Base-by-base conservation (phyloP, 2,888 invertebrate genomes). In the Drosophila niveifrons region DNA sequence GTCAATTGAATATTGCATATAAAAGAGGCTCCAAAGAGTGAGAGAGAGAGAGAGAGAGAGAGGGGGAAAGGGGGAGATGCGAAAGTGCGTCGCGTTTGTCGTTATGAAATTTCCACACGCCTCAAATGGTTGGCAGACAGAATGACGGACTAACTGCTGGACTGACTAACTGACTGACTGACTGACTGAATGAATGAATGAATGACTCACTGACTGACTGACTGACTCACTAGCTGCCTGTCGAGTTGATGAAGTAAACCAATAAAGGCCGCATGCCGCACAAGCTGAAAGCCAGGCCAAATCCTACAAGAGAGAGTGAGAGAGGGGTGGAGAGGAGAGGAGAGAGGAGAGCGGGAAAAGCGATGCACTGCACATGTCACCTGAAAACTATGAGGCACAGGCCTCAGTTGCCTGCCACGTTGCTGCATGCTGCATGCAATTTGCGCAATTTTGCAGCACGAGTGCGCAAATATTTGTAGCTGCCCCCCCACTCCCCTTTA, bases 221-320 rank as follows among this genome's bases (percentile, higher is more conserved):
- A 53, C 72, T 51, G 69, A 65, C 64, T 55, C 44, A 56, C 72
- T 68, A 61, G 58, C 82, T 73, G 80, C 67, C 66, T 78, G 80
- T 86, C 89, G 76, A 86, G 72, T 86, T 89, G 90, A 86, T 87
- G 90, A 87, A 88, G 86, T 89, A 87, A 87, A 89, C 90, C 90
- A 87, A 87, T 87, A 87, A 87, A 81, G 81, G 84, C 83, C 67
- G 83, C 82, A 80, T 82, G 85, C 85, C 81, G 68, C 74, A 78
- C 82, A 66, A 74, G 65, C 82, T 76, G 84, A 89, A 83, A 88
- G 82, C 85, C 88, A 56, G 64, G 76, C 75, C 79, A 87, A 83
- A 84, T 84, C 87, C 83, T 31, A 9, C 53, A 15, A n/a, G 8
- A 8, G 31, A 2, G 36, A 9, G 29, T 23, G 9, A 2, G 43